Evolutionary conservation across 2,797 vertebrate genomes (phyloP).

Genomic region (Helicolenus hilgendorfi): DNA sequence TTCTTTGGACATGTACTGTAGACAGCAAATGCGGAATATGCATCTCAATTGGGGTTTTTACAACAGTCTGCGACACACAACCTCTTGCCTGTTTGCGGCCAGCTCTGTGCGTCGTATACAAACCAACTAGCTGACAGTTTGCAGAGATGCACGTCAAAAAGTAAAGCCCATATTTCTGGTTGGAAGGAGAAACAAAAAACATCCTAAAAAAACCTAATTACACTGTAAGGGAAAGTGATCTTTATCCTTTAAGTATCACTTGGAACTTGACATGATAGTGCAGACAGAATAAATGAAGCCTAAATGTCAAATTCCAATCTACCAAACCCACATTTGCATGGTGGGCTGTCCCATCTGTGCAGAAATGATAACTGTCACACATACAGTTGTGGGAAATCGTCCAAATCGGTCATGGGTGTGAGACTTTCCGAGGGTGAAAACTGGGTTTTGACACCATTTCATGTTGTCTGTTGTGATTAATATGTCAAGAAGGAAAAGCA

Average conservation of each 20-base stretch:
- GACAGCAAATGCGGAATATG: no score
- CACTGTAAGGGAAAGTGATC: not conserved
- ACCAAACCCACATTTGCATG: constrained; percentile 43
- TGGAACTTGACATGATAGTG: not conserved
- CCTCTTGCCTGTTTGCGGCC: no score
- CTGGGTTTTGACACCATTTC: constrained; percentile 1
- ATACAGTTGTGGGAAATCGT: constrained; percentile 47
- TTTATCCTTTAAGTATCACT: not conserved
- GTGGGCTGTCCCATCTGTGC: constrained; percentile 67
- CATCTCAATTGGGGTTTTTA: no score
- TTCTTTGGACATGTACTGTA: no score
- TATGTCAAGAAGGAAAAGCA: not conserved
- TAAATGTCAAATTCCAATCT: constrained; percentile 14
- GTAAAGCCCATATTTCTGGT: no score
- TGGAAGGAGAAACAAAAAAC: no score
- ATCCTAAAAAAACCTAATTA: not conserved
- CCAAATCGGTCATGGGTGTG: constrained; percentile 54
- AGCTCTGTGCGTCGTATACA: no score
- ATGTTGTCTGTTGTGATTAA: not conserved
- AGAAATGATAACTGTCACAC: constrained; percentile 71
- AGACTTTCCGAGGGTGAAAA: constrained; percentile 43
- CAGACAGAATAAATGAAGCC: not conserved
- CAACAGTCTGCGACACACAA: no score
- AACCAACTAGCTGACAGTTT: no score
- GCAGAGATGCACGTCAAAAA: no score